Base-by-base conservation (phyloP, 2,888 invertebrate genomes). In the Ormyrus nitidulus region DNA sequence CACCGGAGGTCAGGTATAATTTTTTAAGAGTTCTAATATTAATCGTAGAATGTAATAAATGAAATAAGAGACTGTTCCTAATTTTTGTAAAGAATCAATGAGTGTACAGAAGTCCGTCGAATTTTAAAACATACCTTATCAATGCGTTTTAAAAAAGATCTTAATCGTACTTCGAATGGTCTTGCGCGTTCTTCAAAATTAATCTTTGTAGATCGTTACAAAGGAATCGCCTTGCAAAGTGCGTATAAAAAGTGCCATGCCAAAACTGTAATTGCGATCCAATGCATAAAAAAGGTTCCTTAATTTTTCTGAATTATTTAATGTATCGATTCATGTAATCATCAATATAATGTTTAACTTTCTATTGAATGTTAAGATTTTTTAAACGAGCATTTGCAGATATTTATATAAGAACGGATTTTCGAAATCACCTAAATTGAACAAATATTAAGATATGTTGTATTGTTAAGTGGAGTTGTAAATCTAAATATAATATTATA, bases 71-170 rank as follows among this genome's bases (percentile, higher is more conserved):
- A 62, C 59, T 72, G 66, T 71, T 71, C 64, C 34, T 53, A 70
- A 59, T 79, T 51, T 75, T 71, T 68, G 51, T 76, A 68, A 68
- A 61, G 13, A 61, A 72, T 71, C 34, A 19, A 58, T 72, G 10
- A 61, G 54, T 70, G 13, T 59, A 59, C 19, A 59, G 5, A 10
- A 11, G 46, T 58, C 5, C 61, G 34, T 53, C 53, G 46, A 64
- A 46, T 74, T 13, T 74, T 48, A 62, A 44, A 46, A 54, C 11
- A 49, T 64, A 8, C 3, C 11, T 49, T 66, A 53, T 34, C 34
- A 34, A 48, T 46, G 5, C 7, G 11, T 56, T 75, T 49, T 58
- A 51, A 13, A 19, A 19, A 11, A 51, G 19, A 46, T 71, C 6
- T 49, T 13, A 61, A 49, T 66, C 59, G 49, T 59, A 19, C n/a